phyloP scores from a whole-genome alignment of 2,888 invertebrate species.

The Megamerina dolium region DNA sequence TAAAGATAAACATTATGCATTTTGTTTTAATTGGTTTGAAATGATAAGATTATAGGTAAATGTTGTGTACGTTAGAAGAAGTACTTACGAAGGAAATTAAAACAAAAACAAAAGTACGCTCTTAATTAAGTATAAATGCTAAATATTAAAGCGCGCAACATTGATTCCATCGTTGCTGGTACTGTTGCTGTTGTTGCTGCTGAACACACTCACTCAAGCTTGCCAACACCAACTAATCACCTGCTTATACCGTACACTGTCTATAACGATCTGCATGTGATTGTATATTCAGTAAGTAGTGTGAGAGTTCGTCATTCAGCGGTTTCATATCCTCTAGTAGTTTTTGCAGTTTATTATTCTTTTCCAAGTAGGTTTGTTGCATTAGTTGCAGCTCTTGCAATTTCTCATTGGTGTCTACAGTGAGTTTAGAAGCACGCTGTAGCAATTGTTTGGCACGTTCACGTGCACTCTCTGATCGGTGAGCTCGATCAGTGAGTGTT shows the following conservation, averaged over 20 bases:
- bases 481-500: conserved; percentile 65
- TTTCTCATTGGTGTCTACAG: conserved; percentile 70
- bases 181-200: neutral
- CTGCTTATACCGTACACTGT: conserved; percentile 47
- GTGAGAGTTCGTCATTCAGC: conserved; percentile 59
- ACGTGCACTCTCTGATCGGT: conserved; percentile 71
- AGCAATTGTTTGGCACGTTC: conserved; percentile 71
- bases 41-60: too few species aligned
- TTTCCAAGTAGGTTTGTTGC: conserved; percentile 57
- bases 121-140: conserved; percentile 18
- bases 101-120: too few species aligned
- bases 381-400: conserved; percentile 59
- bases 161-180: neutral
- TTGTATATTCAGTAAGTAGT: conserved; percentile 58
- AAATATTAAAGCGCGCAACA: neutral
- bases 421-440: conserved; percentile 74
- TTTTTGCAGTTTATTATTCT: conserved; percentile 55
- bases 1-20: too few species aligned
- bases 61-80: too few species aligned
- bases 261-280: conserved; percentile 58
- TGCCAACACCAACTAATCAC: too few species aligned
- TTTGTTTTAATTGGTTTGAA: too few species aligned
- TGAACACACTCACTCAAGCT: too few species aligned
- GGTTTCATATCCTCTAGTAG: conserved; percentile 57
- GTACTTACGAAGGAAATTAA: too few species aligned